These are phyloP conservation scores for Gadopsis marmoratus DNA, from an alignment of 2,797 vertebrate genomes.

Conservation along the genomic window DNA sequence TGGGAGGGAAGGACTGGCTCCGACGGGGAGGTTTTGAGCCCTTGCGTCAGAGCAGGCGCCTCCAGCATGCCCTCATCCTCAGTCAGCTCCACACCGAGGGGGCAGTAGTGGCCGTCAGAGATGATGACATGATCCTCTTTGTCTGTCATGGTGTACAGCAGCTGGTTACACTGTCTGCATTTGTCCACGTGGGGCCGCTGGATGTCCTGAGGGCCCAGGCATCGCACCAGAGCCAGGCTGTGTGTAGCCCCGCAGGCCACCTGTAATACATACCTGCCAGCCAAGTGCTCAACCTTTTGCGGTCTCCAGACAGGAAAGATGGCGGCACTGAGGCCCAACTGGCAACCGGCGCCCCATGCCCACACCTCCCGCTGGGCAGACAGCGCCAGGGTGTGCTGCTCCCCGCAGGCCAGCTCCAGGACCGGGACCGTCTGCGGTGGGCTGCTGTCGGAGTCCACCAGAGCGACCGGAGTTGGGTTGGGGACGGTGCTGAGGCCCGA, in stretches of 20 bases:
- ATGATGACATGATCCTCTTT: slow-evolving; percentile 99
- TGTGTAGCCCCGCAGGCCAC: slow-evolving; percentile 93
- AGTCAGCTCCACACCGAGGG: slow-evolving; percentile 85
- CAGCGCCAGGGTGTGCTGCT: slow-evolving; percentile 92
- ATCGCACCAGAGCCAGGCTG: slow-evolving; percentile 94
- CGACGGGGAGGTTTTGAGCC: slow-evolving; percentile 75
- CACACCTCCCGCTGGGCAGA: slow-evolving; percentile 92
- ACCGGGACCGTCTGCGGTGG: slow-evolving; percentile 85
- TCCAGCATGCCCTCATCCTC: slow-evolving; percentile 75
- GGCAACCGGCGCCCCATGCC: slow-evolving; percentile 95
- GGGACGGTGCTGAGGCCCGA: slow-evolving; percentile 85
- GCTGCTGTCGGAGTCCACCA: slow-evolving; percentile 85
- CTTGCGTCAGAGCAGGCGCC: not conserved
- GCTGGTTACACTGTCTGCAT: slow-evolving; percentile 94
- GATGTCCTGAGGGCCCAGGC: slow-evolving; percentile 85
- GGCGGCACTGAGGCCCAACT: slow-evolving; percentile 87
- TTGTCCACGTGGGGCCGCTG: slow-evolving; percentile 89
- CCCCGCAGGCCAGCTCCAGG: slow-evolving; percentile 93
- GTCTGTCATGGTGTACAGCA: slow-evolving; percentile 97
- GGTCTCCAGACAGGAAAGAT: slow-evolving; percentile 91
- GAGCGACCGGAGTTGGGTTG: slow-evolving; percentile 89
- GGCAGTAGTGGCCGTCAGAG: slow-evolving; percentile 96
- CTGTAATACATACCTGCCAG: slow-evolving; percentile 92
- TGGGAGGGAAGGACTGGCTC: slow-evolving; percentile 70
- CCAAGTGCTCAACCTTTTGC: slow-evolving; percentile 92